These are phyloP conservation scores for Stenchaetothrips biformis DNA, from an alignment of 2,888 invertebrate species.

Conservation along the genomic window DNA sequence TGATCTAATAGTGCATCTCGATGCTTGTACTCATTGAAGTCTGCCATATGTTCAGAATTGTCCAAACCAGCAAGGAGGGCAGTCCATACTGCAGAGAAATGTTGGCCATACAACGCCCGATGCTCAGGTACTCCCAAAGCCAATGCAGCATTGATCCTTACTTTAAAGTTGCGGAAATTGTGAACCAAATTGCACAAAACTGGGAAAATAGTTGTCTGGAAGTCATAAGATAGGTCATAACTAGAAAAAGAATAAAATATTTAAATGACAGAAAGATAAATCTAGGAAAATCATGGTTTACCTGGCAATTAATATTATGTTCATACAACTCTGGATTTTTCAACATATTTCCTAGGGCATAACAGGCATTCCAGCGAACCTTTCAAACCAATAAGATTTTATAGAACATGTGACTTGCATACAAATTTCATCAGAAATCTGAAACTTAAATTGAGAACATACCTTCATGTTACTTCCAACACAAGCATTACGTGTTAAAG, in stretches of 20 bases:
- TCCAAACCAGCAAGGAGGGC: conserved; percentile 69
- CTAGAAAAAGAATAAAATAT: neutral
- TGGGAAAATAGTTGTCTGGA: conserved; percentile 59
- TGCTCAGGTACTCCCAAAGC: conserved; percentile 62
- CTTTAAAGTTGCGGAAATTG: conserved; percentile 79
- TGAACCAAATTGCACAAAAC: conserved; percentile 61
- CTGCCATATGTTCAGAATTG: conserved; percentile 70
- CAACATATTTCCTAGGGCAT: conserved; percentile 76
- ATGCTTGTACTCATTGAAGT: conserved; percentile 80
- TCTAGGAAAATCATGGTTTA: conserved; percentile 39
- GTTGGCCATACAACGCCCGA: conserved; percentile 59
- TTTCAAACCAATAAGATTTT: conserved; percentile 36
- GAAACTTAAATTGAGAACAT: neutral
- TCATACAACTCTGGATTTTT: conserved; percentile 46
- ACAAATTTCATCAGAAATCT: neutral
- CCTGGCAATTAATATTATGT: conserved; percentile 51
- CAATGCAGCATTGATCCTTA: conserved; percentile 78
- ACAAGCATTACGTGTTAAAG: conserved; percentile 64
- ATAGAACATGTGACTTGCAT: neutral
- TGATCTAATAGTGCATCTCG: conserved; percentile 81
- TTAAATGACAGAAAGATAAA: conserved; percentile 28
- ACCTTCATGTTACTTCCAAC: conserved; percentile 70
- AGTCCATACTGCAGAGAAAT: conserved; percentile 62
- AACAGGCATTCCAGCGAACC: conserved; percentile 87
- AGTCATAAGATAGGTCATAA: conserved; percentile 34